These are phyloP conservation scores for Coecobrya sp. DNA, from an alignment of 2,888 invertebrate genomes.

Conservation along the genomic window DNA sequence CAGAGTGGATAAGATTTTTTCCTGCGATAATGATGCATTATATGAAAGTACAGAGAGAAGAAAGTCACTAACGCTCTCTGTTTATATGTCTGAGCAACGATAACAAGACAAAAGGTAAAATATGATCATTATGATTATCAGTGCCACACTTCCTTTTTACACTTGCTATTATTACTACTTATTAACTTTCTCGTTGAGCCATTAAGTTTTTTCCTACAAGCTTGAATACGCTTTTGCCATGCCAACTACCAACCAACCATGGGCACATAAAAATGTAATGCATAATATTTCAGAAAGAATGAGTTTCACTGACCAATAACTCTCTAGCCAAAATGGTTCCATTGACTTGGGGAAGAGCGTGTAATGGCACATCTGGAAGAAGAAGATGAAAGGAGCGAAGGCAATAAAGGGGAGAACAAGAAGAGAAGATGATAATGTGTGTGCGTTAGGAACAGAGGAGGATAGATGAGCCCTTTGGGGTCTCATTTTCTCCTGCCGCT, in stretches of 20 bases:
- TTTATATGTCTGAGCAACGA: not conserved
- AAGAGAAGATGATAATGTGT: slow-evolving; percentile 52
- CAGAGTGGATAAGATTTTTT: slow-evolving; percentile 4
- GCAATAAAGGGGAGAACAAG: slow-evolving; percentile 30
- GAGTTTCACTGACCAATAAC: not conserved
- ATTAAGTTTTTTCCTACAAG: not conserved
- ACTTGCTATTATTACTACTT: not conserved
- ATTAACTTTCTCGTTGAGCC: not conserved
- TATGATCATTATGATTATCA: not conserved
- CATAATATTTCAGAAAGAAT: not conserved
- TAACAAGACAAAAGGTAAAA: not conserved
- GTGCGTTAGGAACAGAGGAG: slow-evolving; percentile 30
- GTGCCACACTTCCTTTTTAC: not conserved
- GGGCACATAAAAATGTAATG: not conserved
- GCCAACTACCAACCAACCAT: not conserved
- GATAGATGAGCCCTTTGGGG: slow-evolving; percentile 85
- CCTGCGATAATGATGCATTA: not conserved
- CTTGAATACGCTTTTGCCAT: not conserved
- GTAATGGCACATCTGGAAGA: slow-evolving; percentile 34
- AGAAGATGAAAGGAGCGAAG: not conserved
- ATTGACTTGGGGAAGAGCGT: not conserved
- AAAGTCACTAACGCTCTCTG: not conserved
- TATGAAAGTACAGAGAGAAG: not conserved
- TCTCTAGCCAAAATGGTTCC: not conserved
- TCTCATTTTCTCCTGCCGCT: slow-evolving; percentile 80